phyloP scores from a whole-genome alignment of 1,140 invertebrate species.

The Papilio helenus region DNA sequence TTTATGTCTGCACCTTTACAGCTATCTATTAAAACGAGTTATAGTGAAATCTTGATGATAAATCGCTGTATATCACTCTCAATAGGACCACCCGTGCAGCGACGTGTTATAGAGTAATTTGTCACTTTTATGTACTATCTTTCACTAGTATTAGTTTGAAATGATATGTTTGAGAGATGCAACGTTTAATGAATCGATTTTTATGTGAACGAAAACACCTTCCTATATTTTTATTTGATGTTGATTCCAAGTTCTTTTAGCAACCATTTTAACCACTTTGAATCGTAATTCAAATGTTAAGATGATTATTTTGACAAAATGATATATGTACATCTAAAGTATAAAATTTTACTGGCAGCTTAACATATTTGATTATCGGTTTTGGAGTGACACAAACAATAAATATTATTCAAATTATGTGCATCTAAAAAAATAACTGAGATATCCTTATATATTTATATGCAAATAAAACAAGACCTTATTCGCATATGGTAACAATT shows the following conservation, averaged over 20 bases:
- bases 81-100: constrained; percentile 63
- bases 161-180: neutral
- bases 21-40: constrained; percentile 43
- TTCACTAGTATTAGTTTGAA: constrained; percentile 8
- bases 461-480: neutral
- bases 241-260: no score
- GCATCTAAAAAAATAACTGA: neutral
- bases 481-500: constrained; percentile 9
- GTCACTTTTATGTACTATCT: constrained; percentile 51
- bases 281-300: no score
- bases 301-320: no score
- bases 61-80: constrained; percentile 53
- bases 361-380: no score
- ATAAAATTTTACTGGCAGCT: no score
- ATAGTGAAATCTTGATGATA: constrained; percentile 71
- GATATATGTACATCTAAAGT: no score
- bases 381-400: no score
- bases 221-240: no score
- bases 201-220: no score
- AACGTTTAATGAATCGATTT: neutral
- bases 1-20: constrained; percentile 45
- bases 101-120: constrained; percentile 58
- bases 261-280: no score
- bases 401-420: neutral
- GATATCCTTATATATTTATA: neutral